Conservation (phyloP, 2,797 vertebrate species). For the Brachyalestes nurse region DNA sequence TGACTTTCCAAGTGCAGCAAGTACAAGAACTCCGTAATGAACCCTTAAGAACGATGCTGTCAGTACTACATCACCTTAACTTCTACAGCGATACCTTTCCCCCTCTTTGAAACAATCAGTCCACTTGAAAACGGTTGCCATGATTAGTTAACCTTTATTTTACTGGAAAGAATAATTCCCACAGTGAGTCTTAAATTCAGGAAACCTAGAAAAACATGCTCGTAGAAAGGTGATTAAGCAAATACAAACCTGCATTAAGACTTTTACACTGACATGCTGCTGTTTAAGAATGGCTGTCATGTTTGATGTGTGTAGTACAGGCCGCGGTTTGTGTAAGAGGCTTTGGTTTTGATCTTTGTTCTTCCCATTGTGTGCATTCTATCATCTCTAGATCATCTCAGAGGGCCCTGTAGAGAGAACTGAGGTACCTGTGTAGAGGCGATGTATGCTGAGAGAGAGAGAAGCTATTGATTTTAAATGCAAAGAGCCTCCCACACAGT, state of each 20-base stretch:
- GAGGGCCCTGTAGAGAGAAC: conserved; percentile 23
- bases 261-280: not conserved
- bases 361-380: conserved; percentile 2
- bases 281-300: not conserved
- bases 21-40: not conserved
- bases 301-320: not conserved
- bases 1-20: not conserved
- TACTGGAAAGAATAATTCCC: not conserved
- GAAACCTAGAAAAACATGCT: not conserved
- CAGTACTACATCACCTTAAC: not conserved
- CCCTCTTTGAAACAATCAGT: not conserved
- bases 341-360: conserved; percentile 8
- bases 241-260: not conserved
- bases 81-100: not conserved
- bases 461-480: conserved; percentile 62
- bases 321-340: not conserved
- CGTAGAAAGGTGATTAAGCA: not conserved
- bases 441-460: conserved; percentile 37
- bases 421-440: conserved; percentile 50
- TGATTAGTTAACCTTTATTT: not conserved
- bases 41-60: not conserved
- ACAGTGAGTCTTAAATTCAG: not conserved
- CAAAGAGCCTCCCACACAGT: conserved; percentile 58
- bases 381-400: conserved; percentile 36
- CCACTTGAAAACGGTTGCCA: not conserved